Percentiles rank a stretch among this genome's conserved stretches.
Conservation (phyloP, 2,888 invertebrate species). For the Chrysotoxum bicinctum region DNA sequence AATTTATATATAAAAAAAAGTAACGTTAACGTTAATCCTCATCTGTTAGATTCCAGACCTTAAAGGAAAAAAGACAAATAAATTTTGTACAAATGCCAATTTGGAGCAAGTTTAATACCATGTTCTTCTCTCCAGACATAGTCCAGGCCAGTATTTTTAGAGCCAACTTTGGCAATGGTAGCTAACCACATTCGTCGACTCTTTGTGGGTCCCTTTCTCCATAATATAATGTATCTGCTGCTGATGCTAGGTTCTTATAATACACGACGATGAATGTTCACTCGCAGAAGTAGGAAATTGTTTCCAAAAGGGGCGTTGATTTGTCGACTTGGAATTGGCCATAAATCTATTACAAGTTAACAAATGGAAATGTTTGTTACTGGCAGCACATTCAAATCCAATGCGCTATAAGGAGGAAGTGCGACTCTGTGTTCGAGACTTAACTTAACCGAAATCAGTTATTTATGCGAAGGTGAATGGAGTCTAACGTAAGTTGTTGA, state of each 20-base stretch:
- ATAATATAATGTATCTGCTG: neutral
- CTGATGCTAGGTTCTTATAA: neutral
- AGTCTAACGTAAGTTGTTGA: slow-evolving; percentile 62
- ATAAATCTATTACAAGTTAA: slow-evolving; percentile 61
- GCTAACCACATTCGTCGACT: slow-evolving; percentile 30
- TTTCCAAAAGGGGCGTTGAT: slow-evolving; percentile 72
- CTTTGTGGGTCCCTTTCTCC: neutral
- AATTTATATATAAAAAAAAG: neutral
- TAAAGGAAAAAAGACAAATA: neutral
- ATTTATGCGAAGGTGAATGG: slow-evolving; percentile 67
- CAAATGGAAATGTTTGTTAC: slow-evolving; percentile 69
- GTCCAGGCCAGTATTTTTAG: slow-evolving; percentile 8
- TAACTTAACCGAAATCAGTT: slow-evolving; percentile 55
- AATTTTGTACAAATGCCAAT: slow-evolving; percentile 65
- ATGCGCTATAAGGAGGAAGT: slow-evolving; percentile 36
- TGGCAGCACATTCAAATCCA: slow-evolving; percentile 32
- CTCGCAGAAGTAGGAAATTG: slow-evolving; percentile 57
- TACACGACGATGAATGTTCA: neutral
- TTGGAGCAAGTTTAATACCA: slow-evolving; percentile 63
- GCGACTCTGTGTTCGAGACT: slow-evolving; percentile 40
- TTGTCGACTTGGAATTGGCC: slow-evolving; percentile 68
- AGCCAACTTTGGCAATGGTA: slow-evolving; percentile 3
- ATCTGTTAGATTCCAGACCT: slow-evolving; percentile 27
- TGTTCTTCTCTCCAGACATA: slow-evolving; percentile 30
- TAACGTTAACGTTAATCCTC: slow-evolving; percentile 29